A percentile compares a stretch with the other conserved stretches of the same genome.
Evolutionary conservation across 2,797 vertebrate species (phyloP).

Genomic region (Tolypeutes matacus): DNA sequence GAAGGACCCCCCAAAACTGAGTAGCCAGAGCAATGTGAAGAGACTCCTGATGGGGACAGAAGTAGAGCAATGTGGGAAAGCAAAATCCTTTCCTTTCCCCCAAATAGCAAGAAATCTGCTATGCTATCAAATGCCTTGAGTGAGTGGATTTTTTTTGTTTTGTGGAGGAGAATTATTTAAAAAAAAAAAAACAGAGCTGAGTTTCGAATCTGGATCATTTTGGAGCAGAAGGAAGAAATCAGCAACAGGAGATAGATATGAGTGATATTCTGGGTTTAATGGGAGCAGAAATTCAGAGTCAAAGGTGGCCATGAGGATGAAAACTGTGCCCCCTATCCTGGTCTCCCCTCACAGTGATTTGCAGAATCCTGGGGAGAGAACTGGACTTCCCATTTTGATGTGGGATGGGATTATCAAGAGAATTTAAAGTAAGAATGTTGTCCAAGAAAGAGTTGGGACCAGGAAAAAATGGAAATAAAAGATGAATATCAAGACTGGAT

Average conservation of each 20-base stretch:
- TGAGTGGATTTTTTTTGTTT: conserved; percentile 20
- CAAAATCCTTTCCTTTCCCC: not conserved
- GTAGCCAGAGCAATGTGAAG: not conserved
- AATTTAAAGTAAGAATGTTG: conserved; percentile 15
- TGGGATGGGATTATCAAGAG: not conserved
- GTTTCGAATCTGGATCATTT: conserved; percentile 24
- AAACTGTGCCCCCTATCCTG: not conserved
- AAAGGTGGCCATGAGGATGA: not conserved
- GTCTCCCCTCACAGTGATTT: not conserved
- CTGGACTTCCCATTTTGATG: not conserved
- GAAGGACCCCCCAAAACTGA: not conserved
- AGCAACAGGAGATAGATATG: not conserved
- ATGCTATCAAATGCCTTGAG: not conserved
- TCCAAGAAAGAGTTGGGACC: not conserved
- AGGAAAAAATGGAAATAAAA: not conserved
- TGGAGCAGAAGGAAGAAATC: conserved; percentile 33
- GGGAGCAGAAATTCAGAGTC: not conserved
- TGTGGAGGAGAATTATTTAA: not conserved
- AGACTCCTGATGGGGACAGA: not conserved
- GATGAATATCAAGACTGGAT: not conserved
- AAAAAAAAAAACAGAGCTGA: conserved; percentile 10
- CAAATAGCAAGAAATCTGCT: not conserved
- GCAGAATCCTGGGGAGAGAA: not conserved
- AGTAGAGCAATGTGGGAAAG: not conserved
- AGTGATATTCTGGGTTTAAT: not conserved